Evolutionary conservation across 2,797 vertebrate genomes (phyloP).

Genomic region (Trematomus bernacchii): DNA sequence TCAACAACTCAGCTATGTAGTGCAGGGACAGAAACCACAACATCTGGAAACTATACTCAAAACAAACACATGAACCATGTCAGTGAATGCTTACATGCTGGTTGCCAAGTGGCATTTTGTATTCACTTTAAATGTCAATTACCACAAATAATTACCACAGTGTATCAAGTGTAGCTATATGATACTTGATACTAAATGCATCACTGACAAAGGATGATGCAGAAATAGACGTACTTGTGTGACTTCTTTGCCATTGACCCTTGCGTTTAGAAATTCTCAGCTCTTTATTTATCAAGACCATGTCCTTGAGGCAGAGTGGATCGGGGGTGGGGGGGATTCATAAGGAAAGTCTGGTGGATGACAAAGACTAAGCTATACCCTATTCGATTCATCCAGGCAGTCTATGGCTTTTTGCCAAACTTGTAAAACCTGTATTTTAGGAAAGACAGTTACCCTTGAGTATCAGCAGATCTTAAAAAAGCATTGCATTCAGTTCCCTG

Average conservation of each 20-base stretch:
- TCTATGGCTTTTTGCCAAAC: constrained; percentile 18
- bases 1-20: constrained; percentile 60
- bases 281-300: constrained; percentile 29
- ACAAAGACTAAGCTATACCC: constrained; percentile 1
- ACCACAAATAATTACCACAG: constrained; percentile 34
- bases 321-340: constrained; percentile 3
- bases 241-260: constrained; percentile 17
- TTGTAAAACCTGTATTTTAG: constrained; percentile 28
- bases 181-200: constrained; percentile 8
- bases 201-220: constrained; percentile 2
- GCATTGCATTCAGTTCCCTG: neutral
- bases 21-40: constrained; percentile 49
- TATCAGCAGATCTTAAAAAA: constrained; percentile 26
- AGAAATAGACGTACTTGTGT: neutral
- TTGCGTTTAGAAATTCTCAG: neutral
- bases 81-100: constrained; percentile 44
- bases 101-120: constrained; percentile 48
- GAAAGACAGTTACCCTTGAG: neutral
- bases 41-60: constrained; percentile 69
- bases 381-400: constrained; percentile 8
- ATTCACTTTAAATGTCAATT: constrained; percentile 46
- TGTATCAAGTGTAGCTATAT: constrained; percentile 9
- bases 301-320: constrained; percentile 26
- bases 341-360: constrained; percentile 12
- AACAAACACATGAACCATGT: constrained; percentile 61